phyloP scores from a whole-genome alignment of 2,797 vertebrate species.

The Microctenopoma lineatum region DNA sequence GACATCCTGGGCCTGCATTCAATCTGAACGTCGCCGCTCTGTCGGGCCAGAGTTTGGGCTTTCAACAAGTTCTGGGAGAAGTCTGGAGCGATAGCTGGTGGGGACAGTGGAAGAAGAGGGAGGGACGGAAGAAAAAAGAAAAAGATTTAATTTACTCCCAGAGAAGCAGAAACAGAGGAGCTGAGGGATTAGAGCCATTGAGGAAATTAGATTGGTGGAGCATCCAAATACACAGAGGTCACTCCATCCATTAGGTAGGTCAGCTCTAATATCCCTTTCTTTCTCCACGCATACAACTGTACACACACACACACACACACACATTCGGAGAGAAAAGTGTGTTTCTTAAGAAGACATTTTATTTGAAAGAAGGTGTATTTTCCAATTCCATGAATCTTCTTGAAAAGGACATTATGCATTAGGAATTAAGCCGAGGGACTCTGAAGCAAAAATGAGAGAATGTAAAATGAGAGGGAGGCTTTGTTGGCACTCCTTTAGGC shows the following conservation, averaged over 20 bases:
- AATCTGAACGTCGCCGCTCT: conserved; percentile 92
- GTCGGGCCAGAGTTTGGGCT: conserved; percentile 90
- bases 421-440: conserved; percentile 53
- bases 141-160: conserved; percentile 32
- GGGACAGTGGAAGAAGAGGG: conserved; percentile 19
- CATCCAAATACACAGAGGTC: conserved; percentile 57
- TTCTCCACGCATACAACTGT: conserved; percentile 13
- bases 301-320: conserved; percentile 12
- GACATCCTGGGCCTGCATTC: conserved; percentile 96
- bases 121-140: conserved; percentile 17
- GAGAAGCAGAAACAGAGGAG: conserved; percentile 20
- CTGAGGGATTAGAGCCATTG: conserved; percentile 13
- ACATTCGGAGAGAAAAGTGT: conserved; percentile 10
- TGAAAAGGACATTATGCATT: conserved; percentile 63
- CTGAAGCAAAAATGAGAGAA: conserved; percentile 57
- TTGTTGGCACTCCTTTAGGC: conserved; percentile 71
- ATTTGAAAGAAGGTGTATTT: conserved; percentile 46
- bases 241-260: conserved; percentile 65
- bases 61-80: conserved; percentile 93
- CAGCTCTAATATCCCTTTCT: conserved; percentile 44
- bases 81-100: conserved; percentile 91
- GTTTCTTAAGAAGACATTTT: conserved; percentile 55
- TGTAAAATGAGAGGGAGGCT: conserved; percentile 70
- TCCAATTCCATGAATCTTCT: conserved; percentile 51
- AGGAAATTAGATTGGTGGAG: conserved; percentile 23